A percentile compares a stretch with the other conserved stretches of the same genome.
These are phyloP conservation scores for Chaenocephalus aceratus DNA, from an alignment of 2,113 vertebrate species.

Conservation along the genomic window DNA sequence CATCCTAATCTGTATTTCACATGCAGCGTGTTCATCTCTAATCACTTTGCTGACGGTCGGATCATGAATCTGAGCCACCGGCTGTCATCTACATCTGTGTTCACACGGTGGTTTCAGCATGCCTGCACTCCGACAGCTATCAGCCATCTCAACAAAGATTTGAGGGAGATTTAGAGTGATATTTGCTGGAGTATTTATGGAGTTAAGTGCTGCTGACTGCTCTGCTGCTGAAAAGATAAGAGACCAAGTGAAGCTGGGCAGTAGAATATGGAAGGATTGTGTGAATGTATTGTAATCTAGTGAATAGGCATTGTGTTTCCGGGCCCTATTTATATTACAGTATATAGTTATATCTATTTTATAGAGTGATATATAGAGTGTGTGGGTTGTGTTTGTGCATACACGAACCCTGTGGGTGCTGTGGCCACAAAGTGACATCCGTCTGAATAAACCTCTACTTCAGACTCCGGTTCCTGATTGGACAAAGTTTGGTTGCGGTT, in stretches of 20 bases:
- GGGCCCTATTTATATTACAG: conserved; percentile 19
- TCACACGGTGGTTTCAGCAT: conserved; percentile 50
- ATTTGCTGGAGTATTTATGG: conserved; percentile 42
- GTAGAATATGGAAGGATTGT: not conserved
- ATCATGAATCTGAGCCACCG: conserved; percentile 34
- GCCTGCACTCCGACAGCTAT: conserved; percentile 42
- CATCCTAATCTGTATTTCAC: conserved; percentile 46
- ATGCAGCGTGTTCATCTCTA: conserved; percentile 48
- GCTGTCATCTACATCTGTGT: conserved; percentile 71
- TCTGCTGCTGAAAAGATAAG: not conserved
- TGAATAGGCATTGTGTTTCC: conserved; percentile 6
- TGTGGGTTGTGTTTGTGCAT: not conserved
- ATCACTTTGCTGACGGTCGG: conserved; percentile 45
- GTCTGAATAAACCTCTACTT: conserved; percentile 69
- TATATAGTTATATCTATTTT: not conserved
- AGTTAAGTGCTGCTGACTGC: conserved; percentile 20
- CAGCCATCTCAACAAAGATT: conserved; percentile 41
- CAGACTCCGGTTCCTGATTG: conserved; percentile 70
- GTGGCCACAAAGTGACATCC: conserved; percentile 74
- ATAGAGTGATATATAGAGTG: not conserved
- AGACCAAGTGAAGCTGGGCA: conserved; percentile 3
- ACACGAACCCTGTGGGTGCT: conserved; percentile 75
- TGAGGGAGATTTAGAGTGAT: conserved; percentile 37
- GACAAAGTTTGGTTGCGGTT: conserved; percentile 78
- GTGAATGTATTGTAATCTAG: not conserved